A percentile compares a stretch with the other conserved stretches of the same genome.
These are phyloP conservation scores for Drosophila trapezifrons DNA, from an alignment of 1,140 invertebrate species.

Conservation along the genomic window DNA sequence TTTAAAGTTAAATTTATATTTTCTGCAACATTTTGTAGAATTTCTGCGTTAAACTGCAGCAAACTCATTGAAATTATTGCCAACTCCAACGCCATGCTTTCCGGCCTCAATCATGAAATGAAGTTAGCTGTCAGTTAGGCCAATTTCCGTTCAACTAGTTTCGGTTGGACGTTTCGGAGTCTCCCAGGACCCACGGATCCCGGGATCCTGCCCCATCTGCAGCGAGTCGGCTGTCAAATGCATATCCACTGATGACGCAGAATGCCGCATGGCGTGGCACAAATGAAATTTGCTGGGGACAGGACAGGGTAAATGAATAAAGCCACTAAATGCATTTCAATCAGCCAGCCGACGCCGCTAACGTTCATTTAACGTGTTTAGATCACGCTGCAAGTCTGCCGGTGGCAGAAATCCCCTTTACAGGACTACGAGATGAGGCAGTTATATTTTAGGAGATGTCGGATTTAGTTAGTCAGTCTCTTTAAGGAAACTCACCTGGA, in stretches of 20 bases:
- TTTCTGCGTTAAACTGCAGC: no score
- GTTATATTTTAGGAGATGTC: neutral
- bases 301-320: slow-evolving; percentile 53
- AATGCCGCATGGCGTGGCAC: slow-evolving; percentile 15
- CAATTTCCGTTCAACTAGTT: slow-evolving; percentile 33
- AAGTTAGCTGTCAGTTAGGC: slow-evolving; percentile 33
- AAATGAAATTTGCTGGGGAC: slow-evolving; percentile 53
- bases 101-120: slow-evolving; percentile 17
- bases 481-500: slow-evolving; percentile 88
- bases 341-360: slow-evolving; percentile 42
- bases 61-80: neutral
- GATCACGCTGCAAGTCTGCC: slow-evolving; percentile 20
- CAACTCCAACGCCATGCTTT: neutral
- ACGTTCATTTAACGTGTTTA: slow-evolving; percentile 54
- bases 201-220: slow-evolving; percentile 2
- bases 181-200: slow-evolving; percentile 4
- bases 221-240: slow-evolving; percentile 39
- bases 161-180: neutral
- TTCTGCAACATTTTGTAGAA: no score
- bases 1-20: no score
- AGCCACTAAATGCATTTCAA: slow-evolving; percentile 59
- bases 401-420: slow-evolving; percentile 23
- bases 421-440: slow-evolving; percentile 2
- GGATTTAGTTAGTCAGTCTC: neutral
- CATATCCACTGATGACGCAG: slow-evolving; percentile 33